A percentile compares a stretch with the other conserved stretches of the same genome.
Evolutionary conservation across 2,113 vertebrate species (phyloP).

Genomic region (Nycticryphes semicollaris): DNA sequence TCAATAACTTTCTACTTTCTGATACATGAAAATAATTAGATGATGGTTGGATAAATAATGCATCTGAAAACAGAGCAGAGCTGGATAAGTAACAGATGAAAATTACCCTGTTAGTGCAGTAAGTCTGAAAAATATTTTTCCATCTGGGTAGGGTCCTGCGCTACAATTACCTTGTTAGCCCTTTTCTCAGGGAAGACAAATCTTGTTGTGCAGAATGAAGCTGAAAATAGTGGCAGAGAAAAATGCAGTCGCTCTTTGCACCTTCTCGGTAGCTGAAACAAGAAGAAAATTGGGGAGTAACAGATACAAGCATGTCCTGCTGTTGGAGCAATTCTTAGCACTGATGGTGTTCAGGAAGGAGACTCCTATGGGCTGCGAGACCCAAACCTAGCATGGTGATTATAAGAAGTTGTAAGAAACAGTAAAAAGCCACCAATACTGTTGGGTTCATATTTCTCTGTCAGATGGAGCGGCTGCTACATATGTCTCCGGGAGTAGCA

Average conservation of each 20-base stretch:
- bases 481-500: not conserved
- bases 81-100: constrained; percentile 2
- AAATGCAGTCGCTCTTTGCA: not conserved
- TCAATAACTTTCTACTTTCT: not conserved
- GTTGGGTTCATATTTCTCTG: constrained; percentile 39
- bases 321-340: not conserved
- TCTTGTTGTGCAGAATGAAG: not conserved
- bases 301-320: not conserved
- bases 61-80: not conserved
- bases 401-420: not conserved
- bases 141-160: not conserved
- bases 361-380: not conserved
- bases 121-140: constrained; percentile 6
- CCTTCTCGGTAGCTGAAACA: not conserved
- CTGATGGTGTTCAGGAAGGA: not conserved
- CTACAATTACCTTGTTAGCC: not conserved
- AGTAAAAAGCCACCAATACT: not conserved
- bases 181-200: not conserved
- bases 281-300: not conserved
- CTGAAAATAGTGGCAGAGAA: not conserved
- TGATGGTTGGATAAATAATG: constrained; percentile 16
- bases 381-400: not conserved
- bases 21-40: constrained; percentile 43
- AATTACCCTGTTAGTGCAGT: not conserved
- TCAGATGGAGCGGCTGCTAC: constrained; percentile 5